A percentile compares a stretch with the other conserved stretches of the same genome.
These are phyloP conservation scores for Mustela nigripes DNA, from an alignment of 2,113 vertebrate species.

Conservation along the genomic window DNA sequence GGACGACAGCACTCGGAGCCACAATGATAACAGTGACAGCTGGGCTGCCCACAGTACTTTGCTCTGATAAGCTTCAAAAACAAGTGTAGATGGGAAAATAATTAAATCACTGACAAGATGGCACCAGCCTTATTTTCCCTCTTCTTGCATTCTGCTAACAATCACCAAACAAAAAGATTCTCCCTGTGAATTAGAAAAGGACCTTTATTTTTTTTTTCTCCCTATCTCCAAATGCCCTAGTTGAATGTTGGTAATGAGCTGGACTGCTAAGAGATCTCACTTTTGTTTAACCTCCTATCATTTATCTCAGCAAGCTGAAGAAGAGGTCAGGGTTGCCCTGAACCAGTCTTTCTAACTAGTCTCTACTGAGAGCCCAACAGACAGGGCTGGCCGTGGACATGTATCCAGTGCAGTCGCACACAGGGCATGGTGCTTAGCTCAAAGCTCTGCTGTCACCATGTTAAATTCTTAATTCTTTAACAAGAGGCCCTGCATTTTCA, in stretches of 20 bases:
- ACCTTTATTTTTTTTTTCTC: neutral
- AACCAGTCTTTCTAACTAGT: neutral
- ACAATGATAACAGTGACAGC: slow-evolving; percentile 83
- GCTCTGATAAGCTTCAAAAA: slow-evolving; percentile 85
- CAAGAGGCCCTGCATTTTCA: neutral
- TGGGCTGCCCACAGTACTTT: slow-evolving; percentile 85
- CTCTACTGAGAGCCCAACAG: neutral
- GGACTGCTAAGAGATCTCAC: neutral
- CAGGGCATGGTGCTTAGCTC: neutral
- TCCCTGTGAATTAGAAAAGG: neutral
- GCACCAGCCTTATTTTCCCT: slow-evolving; percentile 60
- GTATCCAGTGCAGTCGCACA: neutral
- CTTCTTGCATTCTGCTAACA: slow-evolving; percentile 20
- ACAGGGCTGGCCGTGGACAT: rapidly evolving
- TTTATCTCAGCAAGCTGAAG: neutral
- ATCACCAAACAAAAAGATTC: slow-evolving; percentile 47
- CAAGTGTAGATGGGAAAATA: slow-evolving; percentile 85
- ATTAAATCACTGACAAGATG: slow-evolving; percentile 83
- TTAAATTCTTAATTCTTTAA: neutral
- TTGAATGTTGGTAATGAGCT: neutral
- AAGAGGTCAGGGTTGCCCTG: neutral
- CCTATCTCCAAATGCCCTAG: neutral
- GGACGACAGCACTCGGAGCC: slow-evolving; percentile 70
- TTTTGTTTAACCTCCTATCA: neutral
- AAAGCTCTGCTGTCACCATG: neutral